Evolutionary conservation across 23 tunicate species (phyloP).

Genomic region (Oikopleura dioica): DNA sequence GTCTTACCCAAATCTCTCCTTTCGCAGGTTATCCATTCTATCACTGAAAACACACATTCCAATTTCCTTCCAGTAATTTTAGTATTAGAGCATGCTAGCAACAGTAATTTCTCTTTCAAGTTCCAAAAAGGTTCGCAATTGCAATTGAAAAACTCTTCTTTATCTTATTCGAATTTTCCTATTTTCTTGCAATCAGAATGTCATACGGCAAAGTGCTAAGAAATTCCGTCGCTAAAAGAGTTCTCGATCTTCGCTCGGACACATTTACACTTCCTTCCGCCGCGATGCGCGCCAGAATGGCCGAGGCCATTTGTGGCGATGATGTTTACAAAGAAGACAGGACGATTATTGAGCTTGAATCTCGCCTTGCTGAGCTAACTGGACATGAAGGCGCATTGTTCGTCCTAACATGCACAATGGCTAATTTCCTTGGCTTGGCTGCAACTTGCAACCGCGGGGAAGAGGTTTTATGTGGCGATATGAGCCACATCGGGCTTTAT

Average conservation of each 20-base stretch:
- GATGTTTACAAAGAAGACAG: neutral
- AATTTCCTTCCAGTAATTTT: too few species aligned
- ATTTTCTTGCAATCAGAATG: too few species aligned
- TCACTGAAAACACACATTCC: too few species aligned
- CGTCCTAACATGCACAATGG: slow-evolving; percentile 7
- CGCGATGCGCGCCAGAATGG: neutral
- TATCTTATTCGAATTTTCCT: too few species aligned
- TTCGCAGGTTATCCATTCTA: too few species aligned
- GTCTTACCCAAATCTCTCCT: too few species aligned
- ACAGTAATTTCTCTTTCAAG: too few species aligned
- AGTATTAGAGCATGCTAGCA: too few species aligned
- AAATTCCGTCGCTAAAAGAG: too few species aligned
- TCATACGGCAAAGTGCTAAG: too few species aligned
- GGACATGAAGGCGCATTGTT: slow-evolving; percentile 1
- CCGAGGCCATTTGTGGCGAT: slow-evolving; percentile 2
- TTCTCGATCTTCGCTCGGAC: neutral
- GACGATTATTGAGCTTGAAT: neutral
- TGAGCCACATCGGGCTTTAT: neutral
- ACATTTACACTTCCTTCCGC: neutral
- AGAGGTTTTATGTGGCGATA: neutral
- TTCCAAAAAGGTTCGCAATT: too few species aligned
- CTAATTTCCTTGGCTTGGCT: neutral
- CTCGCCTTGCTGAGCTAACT: neutral
- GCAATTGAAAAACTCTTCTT: too few species aligned
- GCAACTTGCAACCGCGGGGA: neutral